phyloP scores from a whole-genome alignment of 2,113 vertebrate species.

The Scopus umbretta region DNA sequence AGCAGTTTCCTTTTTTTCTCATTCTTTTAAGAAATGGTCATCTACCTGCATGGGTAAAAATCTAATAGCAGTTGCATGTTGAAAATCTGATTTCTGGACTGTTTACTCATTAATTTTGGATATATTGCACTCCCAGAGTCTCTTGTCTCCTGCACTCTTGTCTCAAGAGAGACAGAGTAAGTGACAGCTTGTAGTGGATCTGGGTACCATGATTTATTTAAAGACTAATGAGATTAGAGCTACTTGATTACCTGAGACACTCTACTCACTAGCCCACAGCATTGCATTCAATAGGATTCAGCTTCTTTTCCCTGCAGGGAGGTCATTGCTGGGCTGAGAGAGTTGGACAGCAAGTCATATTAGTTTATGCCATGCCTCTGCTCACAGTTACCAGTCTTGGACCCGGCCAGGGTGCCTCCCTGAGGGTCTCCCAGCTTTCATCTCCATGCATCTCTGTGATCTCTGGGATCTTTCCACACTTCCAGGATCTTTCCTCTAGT shows the following conservation, averaged over 20 bases:
- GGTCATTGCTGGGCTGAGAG: neutral
- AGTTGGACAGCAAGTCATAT: neutral
- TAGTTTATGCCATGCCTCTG: neutral
- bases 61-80: too few species aligned
- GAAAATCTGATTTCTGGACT: too few species aligned
- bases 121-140: too few species aligned
- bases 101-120: too few species aligned
- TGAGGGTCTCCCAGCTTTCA: neutral
- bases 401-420: rapidly evolving
- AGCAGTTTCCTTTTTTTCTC: too few species aligned
- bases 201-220: neutral
- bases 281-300: neutral
- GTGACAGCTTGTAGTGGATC: neutral
- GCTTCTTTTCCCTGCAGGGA: neutral
- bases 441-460: neutral
- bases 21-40: too few species aligned
- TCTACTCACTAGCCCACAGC: neutral
- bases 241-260: neutral
- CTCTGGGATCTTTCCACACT: neutral
- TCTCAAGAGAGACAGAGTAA: neutral
- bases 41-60: too few species aligned
- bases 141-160: too few species aligned
- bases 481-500: neutral
- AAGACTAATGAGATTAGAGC: neutral
- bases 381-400: neutral